Conservation (phyloP, 2,113 vertebrate genomes). For the Halichoeres trimaculatus region DNA sequence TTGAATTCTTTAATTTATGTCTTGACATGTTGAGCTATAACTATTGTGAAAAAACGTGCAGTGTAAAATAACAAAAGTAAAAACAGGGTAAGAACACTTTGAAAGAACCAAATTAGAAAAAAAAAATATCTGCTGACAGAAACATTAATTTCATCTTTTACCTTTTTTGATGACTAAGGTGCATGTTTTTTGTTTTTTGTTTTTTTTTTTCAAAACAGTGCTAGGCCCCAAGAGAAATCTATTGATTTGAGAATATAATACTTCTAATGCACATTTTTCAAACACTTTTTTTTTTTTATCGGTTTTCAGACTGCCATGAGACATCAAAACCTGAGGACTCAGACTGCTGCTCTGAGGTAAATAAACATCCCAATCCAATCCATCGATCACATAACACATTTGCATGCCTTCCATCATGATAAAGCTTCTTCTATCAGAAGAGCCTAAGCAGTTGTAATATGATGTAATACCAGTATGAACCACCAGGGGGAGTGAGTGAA, state of each 20-base stretch:
- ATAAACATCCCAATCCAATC: no score
- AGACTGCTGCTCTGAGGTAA: conserved; percentile 73
- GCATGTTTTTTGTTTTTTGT: no score
- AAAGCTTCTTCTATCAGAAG: neutral
- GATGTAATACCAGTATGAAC: neutral
- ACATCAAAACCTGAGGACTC: conserved; percentile 53
- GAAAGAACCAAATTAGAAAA: no score
- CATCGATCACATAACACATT: no score
- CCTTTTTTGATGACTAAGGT: no score
- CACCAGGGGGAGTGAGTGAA: conserved; percentile 63
- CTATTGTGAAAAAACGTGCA: no score
- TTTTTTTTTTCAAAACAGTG: neutral
- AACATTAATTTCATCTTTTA: no score
- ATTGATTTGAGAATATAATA: neutral
- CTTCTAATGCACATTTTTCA: neutral
- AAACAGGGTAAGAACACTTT: no score
- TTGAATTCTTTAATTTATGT: no score
- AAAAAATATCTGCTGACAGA: no score
- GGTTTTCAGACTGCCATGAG: conserved; percentile 52
- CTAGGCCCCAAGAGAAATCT: neutral
- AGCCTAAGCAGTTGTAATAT: no score
- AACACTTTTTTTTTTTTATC: conserved; percentile 18
- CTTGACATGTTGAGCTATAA: neutral
- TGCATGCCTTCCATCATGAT: neutral
- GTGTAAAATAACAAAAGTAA: no score